Evolutionary conservation across 1,140 invertebrate genomes (phyloP).

Genomic region (Drosophila tristis): DNA sequence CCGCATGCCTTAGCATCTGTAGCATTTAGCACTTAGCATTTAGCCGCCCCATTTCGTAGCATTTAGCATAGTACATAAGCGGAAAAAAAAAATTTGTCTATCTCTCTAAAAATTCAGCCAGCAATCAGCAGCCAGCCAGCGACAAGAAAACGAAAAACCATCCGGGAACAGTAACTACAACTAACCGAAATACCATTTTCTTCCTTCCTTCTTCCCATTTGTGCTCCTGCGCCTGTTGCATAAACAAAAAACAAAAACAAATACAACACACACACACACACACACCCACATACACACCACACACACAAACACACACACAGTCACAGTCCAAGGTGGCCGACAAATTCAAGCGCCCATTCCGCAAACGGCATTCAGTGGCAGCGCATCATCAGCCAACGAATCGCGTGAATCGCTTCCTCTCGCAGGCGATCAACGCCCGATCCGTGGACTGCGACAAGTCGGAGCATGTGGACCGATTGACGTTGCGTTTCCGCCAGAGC

Average conservation of each 20-base stretch:
- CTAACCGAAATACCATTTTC: too few relatives aligned
- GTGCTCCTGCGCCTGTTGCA: constrained; percentile 31
- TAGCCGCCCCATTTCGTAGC: too few relatives aligned
- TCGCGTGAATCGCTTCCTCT: constrained; percentile 95
- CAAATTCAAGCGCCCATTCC: constrained; percentile 94
- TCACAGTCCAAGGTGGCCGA: constrained; percentile 92
- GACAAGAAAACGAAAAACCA: too few relatives aligned
- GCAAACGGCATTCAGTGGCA: constrained; percentile 91
- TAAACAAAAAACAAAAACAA: too few relatives aligned
- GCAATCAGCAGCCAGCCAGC: too few relatives aligned
- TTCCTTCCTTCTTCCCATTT: too few relatives aligned
- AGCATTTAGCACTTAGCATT: too few relatives aligned
- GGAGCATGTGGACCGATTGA: constrained; percentile 93
- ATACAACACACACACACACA: not conserved
- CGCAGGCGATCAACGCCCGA: constrained; percentile 95
- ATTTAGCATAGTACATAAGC: too few relatives aligned
- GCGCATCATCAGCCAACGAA: constrained; percentile 94
- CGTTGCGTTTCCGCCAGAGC: constrained; percentile 93
- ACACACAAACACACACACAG: constrained; percentile 20
- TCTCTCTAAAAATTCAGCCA: too few relatives aligned
- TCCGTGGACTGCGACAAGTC: constrained; percentile 95
- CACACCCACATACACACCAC: not conserved
- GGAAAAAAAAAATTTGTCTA: too few relatives aligned
- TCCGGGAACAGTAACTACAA: too few relatives aligned
- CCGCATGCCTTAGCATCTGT: too few relatives aligned